Base-by-base conservation (phyloP, 2,113 vertebrate genomes). In the Choloepus hoffmanni region DNA sequence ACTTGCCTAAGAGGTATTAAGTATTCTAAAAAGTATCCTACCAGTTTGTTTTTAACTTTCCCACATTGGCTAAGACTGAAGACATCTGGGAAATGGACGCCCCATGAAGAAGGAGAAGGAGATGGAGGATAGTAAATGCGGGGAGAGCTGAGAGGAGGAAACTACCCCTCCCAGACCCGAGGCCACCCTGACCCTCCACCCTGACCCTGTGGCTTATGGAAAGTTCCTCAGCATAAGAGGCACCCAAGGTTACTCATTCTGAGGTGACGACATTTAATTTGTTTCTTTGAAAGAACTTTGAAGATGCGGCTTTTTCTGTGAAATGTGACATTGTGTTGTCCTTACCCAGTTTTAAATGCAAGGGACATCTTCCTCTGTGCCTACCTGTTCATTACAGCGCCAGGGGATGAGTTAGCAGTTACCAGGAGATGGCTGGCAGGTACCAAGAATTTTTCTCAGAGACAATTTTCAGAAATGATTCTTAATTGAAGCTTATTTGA, bases 401-500 rank as follows among this genome's bases (percentile, higher is more conserved):
- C 11, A 24, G 86, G 89, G 95, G 94, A 40, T 30, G 36, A 62
- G 30, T 67, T 9, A 36, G 45, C 85, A 76, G 85, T 94, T 96
- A 93, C 93, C 94, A 74, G n/a, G 96, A 96, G 93, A 94, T 97
- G 53, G 78, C 78, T 23, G 0, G 23, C 89, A 96, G 62, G 33
- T 96, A 96, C 70, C 86, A 89, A 91, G 78, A 97, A 95, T 96
- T 95, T 97, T 96, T 93, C 85, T 92, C 63, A 19, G 68, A 81
- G 74, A 62, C 48, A 18, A 2, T 95, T 97, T 96, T 96, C 89
- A 70, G 84, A 96, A 95, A 94, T 93, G 53, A 94, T 63, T 92
- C 74, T 92, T 89, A 96, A 95, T 95, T 84, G 95, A 95, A 87
- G 63, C 68, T 95, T 86, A 78, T 89, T 94, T 53, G 45, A 89